phyloP scores from a whole-genome alignment of 2,797 vertebrate species.

The Erethizon dorsatum region DNA sequence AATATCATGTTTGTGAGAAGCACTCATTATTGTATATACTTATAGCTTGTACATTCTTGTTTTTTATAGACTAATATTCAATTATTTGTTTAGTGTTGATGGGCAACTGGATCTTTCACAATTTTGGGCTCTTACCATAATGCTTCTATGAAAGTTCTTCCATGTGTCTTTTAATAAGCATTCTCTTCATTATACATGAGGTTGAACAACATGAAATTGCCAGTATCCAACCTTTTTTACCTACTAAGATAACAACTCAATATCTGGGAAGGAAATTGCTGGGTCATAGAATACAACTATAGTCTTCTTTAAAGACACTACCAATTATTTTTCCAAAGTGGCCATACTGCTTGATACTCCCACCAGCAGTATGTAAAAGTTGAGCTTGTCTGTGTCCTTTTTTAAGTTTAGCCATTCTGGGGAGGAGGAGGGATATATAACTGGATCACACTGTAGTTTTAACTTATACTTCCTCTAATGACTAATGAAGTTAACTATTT shows the following conservation, averaged over 20 bases:
- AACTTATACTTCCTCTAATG: slow-evolving; percentile 51
- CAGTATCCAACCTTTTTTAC: slow-evolving; percentile 38
- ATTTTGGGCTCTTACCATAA: neutral
- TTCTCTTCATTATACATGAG: slow-evolving; percentile 23
- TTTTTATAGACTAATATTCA: neutral
- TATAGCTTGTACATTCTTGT: neutral
- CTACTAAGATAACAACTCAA: slow-evolving; percentile 52
- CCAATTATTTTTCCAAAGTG: neutral
- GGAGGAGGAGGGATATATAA: neutral
- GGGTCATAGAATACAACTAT: neutral
- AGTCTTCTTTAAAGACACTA: neutral
- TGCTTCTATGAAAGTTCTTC: neutral
- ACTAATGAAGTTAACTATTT: slow-evolving; percentile 35
- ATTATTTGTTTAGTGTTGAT: slow-evolving; percentile 7
- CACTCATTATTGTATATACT: neutral
- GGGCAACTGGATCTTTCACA: neutral
- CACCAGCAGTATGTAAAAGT: neutral
- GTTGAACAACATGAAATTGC: slow-evolving; percentile 36
- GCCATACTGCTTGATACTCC: neutral
- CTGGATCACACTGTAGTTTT: neutral
- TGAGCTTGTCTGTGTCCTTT: neutral
- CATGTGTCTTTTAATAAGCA: neutral
- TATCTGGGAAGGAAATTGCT: neutral
- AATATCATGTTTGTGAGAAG: slow-evolving; percentile 47
- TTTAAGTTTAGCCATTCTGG: slow-evolving; percentile 32